A percentile compares a stretch with the other conserved stretches of the same genome.
phyloP scores from a whole-genome alignment of 2,888 invertebrate genomes.

The Listrodromus nycthemerus region DNA sequence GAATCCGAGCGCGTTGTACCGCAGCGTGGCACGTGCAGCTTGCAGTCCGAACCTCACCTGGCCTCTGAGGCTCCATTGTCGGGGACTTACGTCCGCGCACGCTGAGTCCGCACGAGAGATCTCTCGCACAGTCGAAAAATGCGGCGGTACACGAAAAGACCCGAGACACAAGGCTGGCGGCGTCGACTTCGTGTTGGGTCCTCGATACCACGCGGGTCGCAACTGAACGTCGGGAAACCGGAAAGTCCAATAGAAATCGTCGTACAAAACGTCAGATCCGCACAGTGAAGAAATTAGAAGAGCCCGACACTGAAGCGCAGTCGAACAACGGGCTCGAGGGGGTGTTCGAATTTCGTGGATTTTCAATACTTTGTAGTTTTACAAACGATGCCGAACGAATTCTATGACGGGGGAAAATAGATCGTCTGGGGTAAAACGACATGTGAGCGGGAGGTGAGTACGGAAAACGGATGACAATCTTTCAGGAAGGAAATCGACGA shows the following conservation, averaged over 20 bases:
- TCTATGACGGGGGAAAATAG: constrained; percentile 55
- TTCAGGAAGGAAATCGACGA: constrained; percentile 9
- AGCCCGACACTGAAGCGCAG: constrained; percentile 18
- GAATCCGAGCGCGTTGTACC: constrained; percentile 52
- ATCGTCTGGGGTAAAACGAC: constrained; percentile 54
- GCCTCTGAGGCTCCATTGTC: constrained; percentile 59
- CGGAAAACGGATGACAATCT: constrained; percentile 55
- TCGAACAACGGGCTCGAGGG: not conserved
- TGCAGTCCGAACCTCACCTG: constrained; percentile 70
- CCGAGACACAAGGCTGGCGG: constrained; percentile 8
- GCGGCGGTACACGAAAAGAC: constrained; percentile 45
- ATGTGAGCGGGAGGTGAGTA: constrained; percentile 47
- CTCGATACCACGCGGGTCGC: constrained; percentile 30
- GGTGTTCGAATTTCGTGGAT: constrained; percentile 53
- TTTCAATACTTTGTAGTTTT: constrained; percentile 56
- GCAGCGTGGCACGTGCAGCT: constrained; percentile 71
- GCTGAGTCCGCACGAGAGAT: constrained; percentile 59
- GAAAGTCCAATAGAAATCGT: constrained; percentile 64
- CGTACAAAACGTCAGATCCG: constrained; percentile 52
- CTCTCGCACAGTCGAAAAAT: constrained; percentile 26
- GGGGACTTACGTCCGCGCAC: constrained; percentile 42
- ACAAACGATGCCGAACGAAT: constrained; percentile 67
- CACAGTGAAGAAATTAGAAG: constrained; percentile 60
- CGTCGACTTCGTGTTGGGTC: constrained; percentile 66
- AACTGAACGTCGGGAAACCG: constrained; percentile 23